Evolutionary conservation across 2,113 vertebrate species (phyloP).

Genomic region (Centropus bengalensis): DNA sequence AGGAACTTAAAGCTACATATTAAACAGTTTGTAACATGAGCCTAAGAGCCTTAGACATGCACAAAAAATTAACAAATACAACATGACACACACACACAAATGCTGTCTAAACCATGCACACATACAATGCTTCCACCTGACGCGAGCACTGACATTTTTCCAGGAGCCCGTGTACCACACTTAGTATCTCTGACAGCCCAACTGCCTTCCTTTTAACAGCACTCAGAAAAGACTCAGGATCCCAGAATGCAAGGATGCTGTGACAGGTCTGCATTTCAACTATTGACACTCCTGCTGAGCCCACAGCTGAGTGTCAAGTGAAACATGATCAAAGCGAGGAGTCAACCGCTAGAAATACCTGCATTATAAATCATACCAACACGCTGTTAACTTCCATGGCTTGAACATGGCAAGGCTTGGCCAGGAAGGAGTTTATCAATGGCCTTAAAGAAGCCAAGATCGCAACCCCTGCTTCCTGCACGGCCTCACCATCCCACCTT

Average conservation of each 20-base stretch:
- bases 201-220: background rate
- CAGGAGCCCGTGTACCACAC: background rate
- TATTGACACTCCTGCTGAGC: accelerated
- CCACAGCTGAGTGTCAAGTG: background rate
- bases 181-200: background rate
- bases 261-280: background rate
- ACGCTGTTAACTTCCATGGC: accelerated
- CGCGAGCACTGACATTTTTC: background rate
- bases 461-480: background rate
- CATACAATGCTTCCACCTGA: background rate
- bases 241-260: background rate
- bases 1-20: background rate
- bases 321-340: background rate
- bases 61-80: background rate
- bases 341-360: background rate
- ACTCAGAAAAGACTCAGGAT: background rate
- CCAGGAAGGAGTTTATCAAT: background rate
- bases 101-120: background rate
- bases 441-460: background rate
- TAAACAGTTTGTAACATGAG: background rate
- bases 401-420: background rate
- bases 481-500: background rate
- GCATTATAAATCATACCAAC: background rate
- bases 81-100: background rate
- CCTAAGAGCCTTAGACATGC: background rate